Percentiles rank a stretch among this genome's conserved stretches.
These are phyloP conservation scores for Tenebrosternarchus preto DNA, from an alignment of 2,113 vertebrate genomes.

Conservation along the genomic window DNA sequence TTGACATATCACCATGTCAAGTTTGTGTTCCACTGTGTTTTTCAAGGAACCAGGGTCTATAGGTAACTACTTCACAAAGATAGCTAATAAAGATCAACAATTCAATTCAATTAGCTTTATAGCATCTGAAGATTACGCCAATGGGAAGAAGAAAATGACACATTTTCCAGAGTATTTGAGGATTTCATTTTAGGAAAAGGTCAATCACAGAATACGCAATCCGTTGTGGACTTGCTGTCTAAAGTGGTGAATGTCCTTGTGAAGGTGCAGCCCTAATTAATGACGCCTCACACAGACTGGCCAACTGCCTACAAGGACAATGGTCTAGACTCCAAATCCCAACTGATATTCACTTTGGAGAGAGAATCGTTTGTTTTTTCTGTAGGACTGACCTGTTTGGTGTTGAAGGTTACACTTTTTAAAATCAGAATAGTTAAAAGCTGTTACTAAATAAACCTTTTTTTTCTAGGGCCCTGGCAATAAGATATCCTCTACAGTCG, in stretches of 20 bases:
- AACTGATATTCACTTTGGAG: slow-evolving; percentile 17
- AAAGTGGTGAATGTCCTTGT: slow-evolving; percentile 31
- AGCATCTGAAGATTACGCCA: not conserved
- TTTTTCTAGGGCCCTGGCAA: slow-evolving; percentile 6
- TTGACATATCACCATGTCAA: not conserved
- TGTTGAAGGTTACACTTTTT: not conserved
- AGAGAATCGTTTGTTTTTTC: not conserved
- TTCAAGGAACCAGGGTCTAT: not conserved
- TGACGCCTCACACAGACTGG: slow-evolving; percentile 35
- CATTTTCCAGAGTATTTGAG: not conserved
- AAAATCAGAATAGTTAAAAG: slow-evolving; percentile 11
- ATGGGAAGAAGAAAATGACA: not conserved
- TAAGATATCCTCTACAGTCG: slow-evolving; percentile 40
- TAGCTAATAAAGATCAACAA: not conserved
- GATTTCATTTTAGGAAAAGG: slow-evolving; percentile 34
- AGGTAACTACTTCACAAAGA: not conserved
- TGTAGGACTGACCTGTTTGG: slow-evolving; percentile 25
- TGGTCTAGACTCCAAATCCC: slow-evolving; percentile 27
- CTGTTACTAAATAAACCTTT: slow-evolving; percentile 22
- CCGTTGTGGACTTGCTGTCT: not conserved
- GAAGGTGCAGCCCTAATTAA: slow-evolving; percentile 44
- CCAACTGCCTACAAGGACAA: slow-evolving; percentile 31
- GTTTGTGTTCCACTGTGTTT: not conserved
- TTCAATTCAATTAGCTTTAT: not conserved
- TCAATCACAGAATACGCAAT: not conserved